These are phyloP conservation scores for Ciconia boyciana DNA, from an alignment of 2,113 vertebrate genomes.

Conservation along the genomic window DNA sequence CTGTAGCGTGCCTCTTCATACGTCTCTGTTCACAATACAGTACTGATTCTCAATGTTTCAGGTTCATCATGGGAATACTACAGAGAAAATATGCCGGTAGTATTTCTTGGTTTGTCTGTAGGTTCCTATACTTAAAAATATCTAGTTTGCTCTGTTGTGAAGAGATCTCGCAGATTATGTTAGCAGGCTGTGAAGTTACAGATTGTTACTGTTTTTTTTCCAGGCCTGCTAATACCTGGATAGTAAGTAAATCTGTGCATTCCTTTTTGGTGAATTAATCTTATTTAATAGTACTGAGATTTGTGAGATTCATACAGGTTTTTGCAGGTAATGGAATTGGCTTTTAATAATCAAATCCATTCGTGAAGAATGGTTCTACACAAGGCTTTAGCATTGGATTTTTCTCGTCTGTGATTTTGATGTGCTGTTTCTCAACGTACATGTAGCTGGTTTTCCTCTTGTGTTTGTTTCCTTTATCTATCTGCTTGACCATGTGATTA, in stretches of 20 bases:
- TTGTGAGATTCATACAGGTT: background rate
- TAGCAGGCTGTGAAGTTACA: background rate
- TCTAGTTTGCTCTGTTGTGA: background rate
- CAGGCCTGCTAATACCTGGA: background rate
- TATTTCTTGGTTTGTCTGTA: background rate
- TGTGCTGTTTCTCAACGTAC: background rate
- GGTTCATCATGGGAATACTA: background rate
- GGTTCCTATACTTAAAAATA: background rate
- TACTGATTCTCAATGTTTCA: accelerated
- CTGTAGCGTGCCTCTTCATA: accelerated
- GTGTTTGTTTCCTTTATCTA: background rate
- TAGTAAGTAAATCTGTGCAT: background rate
- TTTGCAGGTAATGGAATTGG: background rate
- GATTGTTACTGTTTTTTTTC: background rate
- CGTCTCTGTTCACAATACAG: background rate
- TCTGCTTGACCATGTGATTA: background rate
- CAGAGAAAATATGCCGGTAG: background rate
- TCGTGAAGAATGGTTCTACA: background rate
- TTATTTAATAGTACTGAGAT: background rate
- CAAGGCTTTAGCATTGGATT: background rate
- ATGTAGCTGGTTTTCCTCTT: background rate
- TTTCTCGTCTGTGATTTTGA: background rate
- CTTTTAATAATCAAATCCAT: background rate
- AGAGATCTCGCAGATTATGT: background rate
- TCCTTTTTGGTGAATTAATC: background rate